These are phyloP conservation scores for Drosophila acutilabella DNA, from an alignment of 2,888 invertebrate species.

Conservation along the genomic window DNA sequence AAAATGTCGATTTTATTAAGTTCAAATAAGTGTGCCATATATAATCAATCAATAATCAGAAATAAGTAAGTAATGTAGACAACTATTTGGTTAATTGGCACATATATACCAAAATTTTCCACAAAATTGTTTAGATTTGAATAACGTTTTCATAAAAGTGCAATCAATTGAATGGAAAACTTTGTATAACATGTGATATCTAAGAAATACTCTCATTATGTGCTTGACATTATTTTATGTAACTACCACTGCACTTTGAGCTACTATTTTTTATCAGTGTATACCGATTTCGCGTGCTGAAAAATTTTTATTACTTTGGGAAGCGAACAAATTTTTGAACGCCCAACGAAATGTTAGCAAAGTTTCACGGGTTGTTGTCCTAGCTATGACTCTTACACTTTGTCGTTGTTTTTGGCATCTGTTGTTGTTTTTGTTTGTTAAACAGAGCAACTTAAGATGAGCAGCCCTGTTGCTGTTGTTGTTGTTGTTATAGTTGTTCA, in stretches of 20 bases:
- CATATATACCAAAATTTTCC: too few relatives aligned
- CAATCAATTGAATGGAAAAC: too few relatives aligned
- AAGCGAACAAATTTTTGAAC: constrained; percentile 54
- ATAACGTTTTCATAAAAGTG: too few relatives aligned
- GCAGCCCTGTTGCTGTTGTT: constrained; percentile 42
- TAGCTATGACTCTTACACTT: constrained; percentile 39
- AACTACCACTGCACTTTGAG: too few relatives aligned
- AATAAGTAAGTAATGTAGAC: too few relatives aligned
- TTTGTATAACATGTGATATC: too few relatives aligned
- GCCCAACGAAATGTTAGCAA: constrained; percentile 65
- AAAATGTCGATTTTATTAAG: too few relatives aligned
- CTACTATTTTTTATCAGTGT: background rate
- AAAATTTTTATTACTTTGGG: constrained; percentile 74
- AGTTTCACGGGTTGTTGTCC: constrained; percentile 72
- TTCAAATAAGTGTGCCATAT: too few relatives aligned
- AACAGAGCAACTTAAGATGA: constrained; percentile 72
- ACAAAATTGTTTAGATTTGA: too few relatives aligned
- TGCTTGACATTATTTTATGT: background rate
- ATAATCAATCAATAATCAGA: too few relatives aligned
- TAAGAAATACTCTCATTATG: background rate
- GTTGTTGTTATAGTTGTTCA: constrained; percentile 27
- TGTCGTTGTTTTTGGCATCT: constrained; percentile 5
- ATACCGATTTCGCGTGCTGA: constrained; percentile 37
- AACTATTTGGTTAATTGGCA: too few relatives aligned
- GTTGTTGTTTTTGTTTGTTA: constrained; percentile 42